Percentiles rank a stretch among this genome's conserved stretches.
Evolutionary conservation across 2,113 vertebrate species (phyloP).

Genomic region (Eidolon helvum): DNA sequence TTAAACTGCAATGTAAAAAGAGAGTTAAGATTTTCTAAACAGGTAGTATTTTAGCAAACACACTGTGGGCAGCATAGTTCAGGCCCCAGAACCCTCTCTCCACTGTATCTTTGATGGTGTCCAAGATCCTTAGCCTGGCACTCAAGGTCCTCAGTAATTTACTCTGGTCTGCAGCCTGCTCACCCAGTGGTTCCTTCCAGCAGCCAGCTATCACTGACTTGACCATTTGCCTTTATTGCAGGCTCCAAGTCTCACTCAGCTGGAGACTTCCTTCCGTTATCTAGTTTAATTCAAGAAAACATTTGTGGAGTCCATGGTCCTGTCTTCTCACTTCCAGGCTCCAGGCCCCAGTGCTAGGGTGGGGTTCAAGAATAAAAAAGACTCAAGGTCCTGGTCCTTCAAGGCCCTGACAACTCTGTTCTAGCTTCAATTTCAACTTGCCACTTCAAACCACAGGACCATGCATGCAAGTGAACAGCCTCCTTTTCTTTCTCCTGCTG

Average conservation of each 20-base stretch:
- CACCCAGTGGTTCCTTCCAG: neutral
- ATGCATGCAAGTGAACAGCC: neutral
- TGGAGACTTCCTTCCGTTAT: neutral
- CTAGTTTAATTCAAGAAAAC: neutral
- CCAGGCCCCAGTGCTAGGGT: neutral
- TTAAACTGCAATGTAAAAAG: neutral
- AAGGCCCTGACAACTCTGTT: neutral
- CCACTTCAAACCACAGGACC: neutral
- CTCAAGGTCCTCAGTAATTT: neutral
- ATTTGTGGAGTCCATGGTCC: neutral
- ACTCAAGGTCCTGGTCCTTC: neutral
- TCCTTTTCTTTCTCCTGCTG: neutral
- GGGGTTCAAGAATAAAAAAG: neutral
- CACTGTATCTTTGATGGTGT: neutral
- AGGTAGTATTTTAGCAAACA: neutral
- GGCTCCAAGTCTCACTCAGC: neutral
- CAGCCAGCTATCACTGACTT: rapidly evolving
- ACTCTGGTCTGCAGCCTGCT: neutral
- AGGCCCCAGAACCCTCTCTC: neutral
- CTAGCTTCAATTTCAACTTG: neutral
- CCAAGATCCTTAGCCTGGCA: neutral
- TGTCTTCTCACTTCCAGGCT: neutral
- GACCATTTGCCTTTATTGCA: neutral
- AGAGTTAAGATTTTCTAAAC: neutral
- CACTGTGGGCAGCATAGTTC: neutral